These are phyloP conservation scores for Notospermus geniculatus DNA, from an alignment of 1,140 invertebrate species.

Conservation along the genomic window DNA sequence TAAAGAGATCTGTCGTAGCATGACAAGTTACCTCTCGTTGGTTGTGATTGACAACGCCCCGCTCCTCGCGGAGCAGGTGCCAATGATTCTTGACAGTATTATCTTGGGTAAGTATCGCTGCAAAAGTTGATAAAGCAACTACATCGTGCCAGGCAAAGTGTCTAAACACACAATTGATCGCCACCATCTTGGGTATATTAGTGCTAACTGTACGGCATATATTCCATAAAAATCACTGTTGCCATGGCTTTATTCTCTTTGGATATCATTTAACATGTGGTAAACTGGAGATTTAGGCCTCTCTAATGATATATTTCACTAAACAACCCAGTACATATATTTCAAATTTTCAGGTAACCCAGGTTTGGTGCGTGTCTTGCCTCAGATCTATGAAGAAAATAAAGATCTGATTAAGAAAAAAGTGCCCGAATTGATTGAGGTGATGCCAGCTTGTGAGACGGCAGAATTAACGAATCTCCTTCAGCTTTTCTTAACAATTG, in stretches of 20 bases:
- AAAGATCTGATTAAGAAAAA: conserved; percentile 80
- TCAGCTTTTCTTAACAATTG: conserved; percentile 76
- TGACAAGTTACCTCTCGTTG: conserved; percentile 86
- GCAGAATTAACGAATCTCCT: conserved; percentile 80
- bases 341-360: conserved; percentile 69
- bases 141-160: too few relatives aligned
- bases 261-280: too few relatives aligned
- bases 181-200: too few relatives aligned
- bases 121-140: not conserved
- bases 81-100: conserved; percentile 85
- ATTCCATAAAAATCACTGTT: too few relatives aligned
- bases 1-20: conserved; percentile 80
- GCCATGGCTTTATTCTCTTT: too few relatives aligned
- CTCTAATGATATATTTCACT: too few relatives aligned
- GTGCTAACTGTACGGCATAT: too few relatives aligned
- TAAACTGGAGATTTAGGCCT: too few relatives aligned
- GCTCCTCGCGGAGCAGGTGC: conserved; percentile 78
- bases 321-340: too few relatives aligned
- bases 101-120: conserved; percentile 66
- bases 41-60: conserved; percentile 89
- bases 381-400: conserved; percentile 83
- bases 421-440: conserved; percentile 74
- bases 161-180: too few relatives aligned
- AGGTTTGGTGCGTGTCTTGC: conserved; percentile 76
- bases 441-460: conserved; percentile 77